Conservation (phyloP, 1,140 invertebrate genomes). For the Leptopilina clavipes region DNA sequence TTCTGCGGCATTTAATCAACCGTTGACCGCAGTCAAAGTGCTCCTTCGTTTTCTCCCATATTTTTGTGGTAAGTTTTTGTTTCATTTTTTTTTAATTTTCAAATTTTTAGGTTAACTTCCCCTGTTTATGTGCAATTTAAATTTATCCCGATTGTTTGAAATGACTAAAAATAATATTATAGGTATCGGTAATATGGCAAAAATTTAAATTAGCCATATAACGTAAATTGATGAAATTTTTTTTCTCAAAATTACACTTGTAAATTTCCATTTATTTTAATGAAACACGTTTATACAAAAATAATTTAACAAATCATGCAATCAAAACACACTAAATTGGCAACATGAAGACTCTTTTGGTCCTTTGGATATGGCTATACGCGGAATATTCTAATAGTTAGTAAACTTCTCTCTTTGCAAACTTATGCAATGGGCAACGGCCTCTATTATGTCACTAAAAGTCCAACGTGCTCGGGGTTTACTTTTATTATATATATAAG, state of each 20-base stretch:
- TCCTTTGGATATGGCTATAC: neutral
- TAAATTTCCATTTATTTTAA: neutral
- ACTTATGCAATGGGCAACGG: conserved; percentile 27
- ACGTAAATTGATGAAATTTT: neutral
- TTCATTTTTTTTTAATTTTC: too few relatives aligned
- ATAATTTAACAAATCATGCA: neutral
- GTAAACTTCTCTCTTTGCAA: conserved; percentile 2
- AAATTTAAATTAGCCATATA: too few relatives aligned
- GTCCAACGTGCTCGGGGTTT: conserved; percentile 15
- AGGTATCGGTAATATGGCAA: too few relatives aligned
- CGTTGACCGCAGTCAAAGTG: too few relatives aligned
- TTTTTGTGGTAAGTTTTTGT: too few relatives aligned
- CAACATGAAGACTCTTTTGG: neutral
- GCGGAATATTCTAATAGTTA: conserved; percentile 18
- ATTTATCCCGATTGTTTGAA: too few relatives aligned
- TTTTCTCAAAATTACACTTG: neutral
- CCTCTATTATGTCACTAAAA: conserved; percentile 26
- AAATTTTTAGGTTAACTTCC: too few relatives aligned
- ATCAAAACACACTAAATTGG: conserved; percentile 3
- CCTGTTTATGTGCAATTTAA: too few relatives aligned
- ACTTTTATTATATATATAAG: conserved; percentile 9
- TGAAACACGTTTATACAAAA: neutral
- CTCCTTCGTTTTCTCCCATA: too few relatives aligned
- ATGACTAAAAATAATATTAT: too few relatives aligned
- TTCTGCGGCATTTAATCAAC: too few relatives aligned